These are phyloP conservation scores for Cyclophora punctaria DNA, from an alignment of 2,888 invertebrate species.

Conservation along the genomic window DNA sequence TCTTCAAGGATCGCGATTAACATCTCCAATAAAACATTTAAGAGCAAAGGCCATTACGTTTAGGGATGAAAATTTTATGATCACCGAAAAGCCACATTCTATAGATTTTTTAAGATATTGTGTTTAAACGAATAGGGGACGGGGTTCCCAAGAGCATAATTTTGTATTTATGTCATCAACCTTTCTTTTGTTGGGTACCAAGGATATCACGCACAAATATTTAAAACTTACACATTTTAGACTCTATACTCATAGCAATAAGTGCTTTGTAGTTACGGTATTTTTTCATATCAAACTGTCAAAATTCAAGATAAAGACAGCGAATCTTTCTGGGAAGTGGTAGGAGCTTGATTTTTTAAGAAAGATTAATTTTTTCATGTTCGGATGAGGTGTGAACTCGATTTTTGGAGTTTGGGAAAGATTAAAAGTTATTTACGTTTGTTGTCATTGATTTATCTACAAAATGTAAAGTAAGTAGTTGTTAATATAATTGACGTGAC, in stretches of 20 bases:
- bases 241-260: slow-evolving; percentile 12
- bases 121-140: slow-evolving; percentile 39
- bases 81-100: slow-evolving; percentile 36
- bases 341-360: slow-evolving; percentile 38
- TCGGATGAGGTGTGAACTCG: slow-evolving; percentile 50
- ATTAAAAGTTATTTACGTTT: too few relatives aligned
- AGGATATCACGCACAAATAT: slow-evolving; percentile 39
- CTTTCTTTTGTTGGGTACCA: slow-evolving; percentile 28
- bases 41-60: slow-evolving; percentile 4
- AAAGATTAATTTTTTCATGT: slow-evolving; percentile 43
- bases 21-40: slow-evolving; percentile 16
- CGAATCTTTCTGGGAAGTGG: slow-evolving; percentile 43
- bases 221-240: slow-evolving; percentile 6
- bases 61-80: slow-evolving; percentile 34
- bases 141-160: slow-evolving; percentile 58
- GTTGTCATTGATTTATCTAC: too few relatives aligned
- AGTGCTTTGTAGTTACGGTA: slow-evolving; percentile 5
- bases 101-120: slow-evolving; percentile 43
- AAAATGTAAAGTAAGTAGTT: too few relatives aligned
- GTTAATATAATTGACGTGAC: too few relatives aligned
- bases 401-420: too few relatives aligned
- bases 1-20: slow-evolving; percentile 18
- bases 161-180: slow-evolving; percentile 42
- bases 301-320: slow-evolving; percentile 24
- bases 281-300: slow-evolving; percentile 27